These are phyloP conservation scores for Pseudomyrmex sp. DNA, from an alignment of 1,140 invertebrate genomes.

Conservation along the genomic window DNA sequence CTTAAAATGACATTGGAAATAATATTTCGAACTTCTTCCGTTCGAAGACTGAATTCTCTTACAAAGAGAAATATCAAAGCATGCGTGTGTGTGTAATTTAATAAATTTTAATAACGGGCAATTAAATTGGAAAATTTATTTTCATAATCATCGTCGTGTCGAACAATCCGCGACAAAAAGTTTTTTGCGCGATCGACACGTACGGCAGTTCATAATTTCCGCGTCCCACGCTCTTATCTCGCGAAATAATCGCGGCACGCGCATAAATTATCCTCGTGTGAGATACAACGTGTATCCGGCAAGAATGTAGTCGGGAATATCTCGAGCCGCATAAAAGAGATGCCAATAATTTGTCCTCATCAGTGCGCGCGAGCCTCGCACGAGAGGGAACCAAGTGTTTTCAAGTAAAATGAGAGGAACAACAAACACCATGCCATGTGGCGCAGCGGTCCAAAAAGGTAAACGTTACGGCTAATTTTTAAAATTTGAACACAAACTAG, in stretches of 20 bases:
- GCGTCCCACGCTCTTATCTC: constrained; percentile 75
- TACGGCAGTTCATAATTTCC: constrained; percentile 78
- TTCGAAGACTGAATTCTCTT: not conserved
- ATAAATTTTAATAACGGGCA: not conserved
- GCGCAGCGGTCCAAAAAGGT: not conserved
- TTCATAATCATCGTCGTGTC: not conserved
- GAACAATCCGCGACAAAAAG: not conserved
- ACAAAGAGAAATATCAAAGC: constrained; percentile 4
- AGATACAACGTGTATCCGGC: constrained; percentile 64
- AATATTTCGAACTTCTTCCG: not conserved
- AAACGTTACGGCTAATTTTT: constrained; percentile 29
- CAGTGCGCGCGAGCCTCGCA: not conserved
- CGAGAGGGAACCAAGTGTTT: not conserved
- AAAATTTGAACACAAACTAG: not conserved
- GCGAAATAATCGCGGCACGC: constrained; percentile 75
- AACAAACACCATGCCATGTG: not conserved
- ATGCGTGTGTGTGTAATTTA: not conserved
- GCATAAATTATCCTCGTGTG: constrained; percentile 75
- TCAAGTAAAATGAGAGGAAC: constrained; percentile 3
- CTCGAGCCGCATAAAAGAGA: constrained; percentile 56
- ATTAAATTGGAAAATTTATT: not conserved
- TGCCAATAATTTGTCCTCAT: constrained; percentile 69
- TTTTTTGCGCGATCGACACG: constrained; percentile 43
- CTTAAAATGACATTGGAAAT: not conserved
- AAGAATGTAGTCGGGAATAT: constrained; percentile 58